Evolutionary conservation across 2,888 invertebrate genomes (phyloP).

Genomic region (Sminthurides aquaticus): DNA sequence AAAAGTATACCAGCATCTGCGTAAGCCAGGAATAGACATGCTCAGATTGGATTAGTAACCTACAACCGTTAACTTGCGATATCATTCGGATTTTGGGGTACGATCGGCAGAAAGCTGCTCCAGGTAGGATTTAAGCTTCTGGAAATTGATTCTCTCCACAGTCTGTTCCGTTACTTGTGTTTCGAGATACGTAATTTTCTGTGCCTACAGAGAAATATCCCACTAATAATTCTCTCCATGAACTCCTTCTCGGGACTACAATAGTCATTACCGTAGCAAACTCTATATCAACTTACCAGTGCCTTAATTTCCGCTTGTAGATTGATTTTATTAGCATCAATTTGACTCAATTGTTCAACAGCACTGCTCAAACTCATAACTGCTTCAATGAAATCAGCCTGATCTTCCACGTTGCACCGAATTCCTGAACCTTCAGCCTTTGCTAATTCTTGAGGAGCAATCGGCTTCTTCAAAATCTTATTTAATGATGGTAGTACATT

Average conservation of each 20-base stretch:
- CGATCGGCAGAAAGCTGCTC: background rate
- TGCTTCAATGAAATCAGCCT: background rate
- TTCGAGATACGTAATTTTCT: background rate
- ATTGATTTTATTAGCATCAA: background rate
- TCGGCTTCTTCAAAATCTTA: slow-evolving; percentile 1
- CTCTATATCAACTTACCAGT: slow-evolving; percentile 5
- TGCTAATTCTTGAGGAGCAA: background rate
- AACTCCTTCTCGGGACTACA: too few species aligned
- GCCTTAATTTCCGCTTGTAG: background rate
- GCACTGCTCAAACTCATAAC: background rate
- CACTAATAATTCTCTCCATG: too few species aligned
- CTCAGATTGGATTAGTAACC: too few species aligned
- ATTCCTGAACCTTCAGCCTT: background rate
- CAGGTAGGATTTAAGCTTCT: background rate
- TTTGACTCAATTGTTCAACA: background rate
- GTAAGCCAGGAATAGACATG: too few species aligned
- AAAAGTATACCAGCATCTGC: too few species aligned
- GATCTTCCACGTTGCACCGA: background rate
- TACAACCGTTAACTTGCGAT: too few species aligned
- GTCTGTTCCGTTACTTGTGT: background rate
- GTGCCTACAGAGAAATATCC: too few species aligned
- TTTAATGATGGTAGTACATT: background rate
- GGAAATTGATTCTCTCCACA: background rate
- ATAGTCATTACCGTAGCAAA: too few species aligned
- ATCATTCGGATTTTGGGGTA: slow-evolving; percentile 1